phyloP scores from a whole-genome alignment of 2,113 vertebrate genomes.

The Vanacampus margaritifer region DNA sequence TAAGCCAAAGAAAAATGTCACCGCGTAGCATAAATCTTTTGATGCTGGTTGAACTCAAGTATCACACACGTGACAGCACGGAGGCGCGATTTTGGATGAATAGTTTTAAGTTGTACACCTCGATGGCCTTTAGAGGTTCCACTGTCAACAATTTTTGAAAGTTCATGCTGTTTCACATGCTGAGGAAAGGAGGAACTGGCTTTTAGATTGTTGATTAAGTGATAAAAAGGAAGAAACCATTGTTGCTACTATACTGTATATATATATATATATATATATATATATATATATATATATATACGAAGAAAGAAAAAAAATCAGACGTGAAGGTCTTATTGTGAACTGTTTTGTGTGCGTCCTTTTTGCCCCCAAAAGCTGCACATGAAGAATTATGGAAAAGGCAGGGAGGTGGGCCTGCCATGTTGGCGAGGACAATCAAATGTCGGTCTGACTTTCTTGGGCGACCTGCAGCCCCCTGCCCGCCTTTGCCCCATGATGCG shows the following conservation, averaged over 20 bases:
- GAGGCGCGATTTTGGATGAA: neutral
- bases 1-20: no score
- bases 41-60: neutral
- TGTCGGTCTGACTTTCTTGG: constrained; percentile 40
- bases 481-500: constrained; percentile 37
- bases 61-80: no score
- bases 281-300: no score
- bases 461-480: constrained; percentile 14
- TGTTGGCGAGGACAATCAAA: constrained; percentile 40
- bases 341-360: constrained; percentile 36
- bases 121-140: constrained; percentile 1
- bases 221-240: constrained; percentile 18
- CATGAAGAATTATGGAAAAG: constrained; percentile 46
- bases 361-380: constrained; percentile 33
- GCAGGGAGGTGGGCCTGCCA: constrained; percentile 37
- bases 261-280: no score
- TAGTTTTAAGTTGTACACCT: neutral
- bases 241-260: neutral
- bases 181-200: constrained; percentile 25
- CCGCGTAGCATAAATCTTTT: neutral
- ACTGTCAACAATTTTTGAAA: constrained; percentile 18
- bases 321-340: constrained; percentile 47
- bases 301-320: constrained; percentile 46
- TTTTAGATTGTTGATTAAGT: constrained; percentile 27
- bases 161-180: constrained; percentile 53